Evolutionary conservation across 92 coral and sea anemone species (phyloP), one percentile per base, ranked within the genome.

Genomic region (Actinostola sp.): DNA sequence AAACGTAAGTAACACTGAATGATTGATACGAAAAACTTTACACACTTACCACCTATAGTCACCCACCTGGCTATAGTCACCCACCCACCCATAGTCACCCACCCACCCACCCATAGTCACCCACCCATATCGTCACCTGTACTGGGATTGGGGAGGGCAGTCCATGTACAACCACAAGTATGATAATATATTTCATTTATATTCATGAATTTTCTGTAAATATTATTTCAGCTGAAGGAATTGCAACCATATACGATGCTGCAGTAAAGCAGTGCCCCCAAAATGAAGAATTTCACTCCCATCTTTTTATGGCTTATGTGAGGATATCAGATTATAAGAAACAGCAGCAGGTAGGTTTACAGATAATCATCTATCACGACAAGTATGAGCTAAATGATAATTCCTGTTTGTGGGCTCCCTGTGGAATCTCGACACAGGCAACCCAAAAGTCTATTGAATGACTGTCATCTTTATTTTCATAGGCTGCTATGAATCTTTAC

Each of bases 401-500:
- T 11, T 16, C n/a, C 14, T 39, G 14, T 39, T 39, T 6, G 44
- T 39, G 42, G 11, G 42, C 42, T 36, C 11, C 42, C 42, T 36
- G 11, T 36, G 42, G 42, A 4, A 36, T 36, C 42, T 4, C 11
- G 42, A 36, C 42, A 36, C 42, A 36, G 42, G 42, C 25, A 2
- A 59, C 28, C 65, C n/a, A 0, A 32, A 4, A 32, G n/a, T n/a
- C n/a, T 2, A 23, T 16, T 66, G 67, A 21, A 31, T 15, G 24
- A 21, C 51, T 15, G 1, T 24, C 7, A 11, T 31, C 14, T 58
- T 36, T 48, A 48, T 48, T 48, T 23, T 36, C 25, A 26, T 51
- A 94, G 98, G 91, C 85, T 42, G 98, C 98, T 24, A 79, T 94
- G 98, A 91, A 76, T 86, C 80, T 94, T 13, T 94, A 94, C 67